These are phyloP conservation scores for Micronisus gabar DNA, from an alignment of 2,113 vertebrate genomes.

Conservation along the genomic window DNA sequence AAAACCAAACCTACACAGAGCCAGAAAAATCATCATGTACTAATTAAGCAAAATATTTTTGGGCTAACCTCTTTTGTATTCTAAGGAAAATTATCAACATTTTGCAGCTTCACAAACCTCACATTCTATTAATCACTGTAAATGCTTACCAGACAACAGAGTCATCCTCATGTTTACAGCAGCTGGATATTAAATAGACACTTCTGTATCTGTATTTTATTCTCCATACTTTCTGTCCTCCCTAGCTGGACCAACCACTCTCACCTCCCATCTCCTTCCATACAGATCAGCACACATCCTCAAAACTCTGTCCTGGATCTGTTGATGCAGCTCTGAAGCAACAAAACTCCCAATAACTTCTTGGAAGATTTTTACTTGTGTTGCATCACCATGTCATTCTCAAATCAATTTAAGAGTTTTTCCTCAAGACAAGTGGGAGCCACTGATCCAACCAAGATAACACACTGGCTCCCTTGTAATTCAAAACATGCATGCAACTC, in stretches of 20 bases:
- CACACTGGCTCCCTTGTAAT: neutral
- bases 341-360: neutral
- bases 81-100: neutral
- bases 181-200: neutral
- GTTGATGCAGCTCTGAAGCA: neutral
- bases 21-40: neutral
- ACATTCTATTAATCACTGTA: neutral
- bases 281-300: neutral
- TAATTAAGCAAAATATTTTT: neutral
- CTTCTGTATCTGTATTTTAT: neutral
- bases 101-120: neutral
- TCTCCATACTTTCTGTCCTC: neutral
- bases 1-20: neutral
- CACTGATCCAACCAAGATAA: neutral
- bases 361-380: neutral
- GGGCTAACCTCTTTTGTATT: neutral
- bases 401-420: neutral
- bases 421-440: neutral
- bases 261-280: neutral
- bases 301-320: neutral
- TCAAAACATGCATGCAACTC: neutral
- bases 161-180: accelerated
- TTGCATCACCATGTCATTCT: neutral
- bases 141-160: neutral
- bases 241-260: neutral